These are phyloP conservation scores for Lycophotia porphyrea DNA, from an alignment of 2,888 invertebrate genomes.

Conservation along the genomic window DNA sequence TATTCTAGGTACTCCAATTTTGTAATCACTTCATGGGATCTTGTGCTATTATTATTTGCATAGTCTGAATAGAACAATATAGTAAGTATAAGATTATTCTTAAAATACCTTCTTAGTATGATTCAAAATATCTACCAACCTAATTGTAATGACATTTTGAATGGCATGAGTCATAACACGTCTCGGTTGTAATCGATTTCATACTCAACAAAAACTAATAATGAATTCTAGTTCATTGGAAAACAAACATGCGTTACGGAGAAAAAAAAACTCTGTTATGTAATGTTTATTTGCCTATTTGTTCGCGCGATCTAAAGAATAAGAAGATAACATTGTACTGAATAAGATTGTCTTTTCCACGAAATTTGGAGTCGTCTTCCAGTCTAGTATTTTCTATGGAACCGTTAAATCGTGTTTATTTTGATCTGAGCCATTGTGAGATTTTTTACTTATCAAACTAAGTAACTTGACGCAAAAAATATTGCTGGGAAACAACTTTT, in stretches of 20 bases:
- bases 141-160: slow-evolving; percentile 43
- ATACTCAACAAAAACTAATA: slow-evolving; percentile 41
- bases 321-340: neutral
- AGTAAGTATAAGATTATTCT: neutral
- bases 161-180: slow-evolving; percentile 50
- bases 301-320: neutral
- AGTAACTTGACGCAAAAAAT: no score
- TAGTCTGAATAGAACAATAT: neutral
- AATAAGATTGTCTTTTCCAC: neutral
- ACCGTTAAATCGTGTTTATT: neutral
- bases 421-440: neutral
- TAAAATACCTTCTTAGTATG: slow-evolving; percentile 9
- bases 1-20: neutral
- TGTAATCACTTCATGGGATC: neutral
- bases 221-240: slow-evolving; percentile 37
- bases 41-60: neutral
- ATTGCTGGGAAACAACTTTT: no score
- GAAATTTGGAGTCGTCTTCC: neutral
- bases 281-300: slow-evolving; percentile 25
- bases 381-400: neutral
- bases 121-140: slow-evolving; percentile 16
- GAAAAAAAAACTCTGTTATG: slow-evolving; percentile 12
- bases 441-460: no score
- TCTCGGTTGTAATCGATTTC: slow-evolving; percentile 42
- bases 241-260: slow-evolving; percentile 34